These are phyloP conservation scores for Vireo griseus DNA, from an alignment of 2,797 vertebrate genomes.

Conservation along the genomic window DNA sequence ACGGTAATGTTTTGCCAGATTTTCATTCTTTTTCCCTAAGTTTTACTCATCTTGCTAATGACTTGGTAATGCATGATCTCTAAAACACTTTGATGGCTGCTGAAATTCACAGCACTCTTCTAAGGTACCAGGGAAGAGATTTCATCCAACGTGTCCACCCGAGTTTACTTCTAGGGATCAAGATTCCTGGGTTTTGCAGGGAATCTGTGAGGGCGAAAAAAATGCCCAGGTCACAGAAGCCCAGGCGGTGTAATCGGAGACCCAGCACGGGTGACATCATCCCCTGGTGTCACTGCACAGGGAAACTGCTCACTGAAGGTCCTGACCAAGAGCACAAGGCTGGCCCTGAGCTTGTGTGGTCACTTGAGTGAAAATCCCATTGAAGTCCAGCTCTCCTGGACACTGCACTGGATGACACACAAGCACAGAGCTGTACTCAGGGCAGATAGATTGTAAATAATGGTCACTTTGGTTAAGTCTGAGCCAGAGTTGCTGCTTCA, in stretches of 20 bases:
- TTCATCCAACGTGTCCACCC: not conserved
- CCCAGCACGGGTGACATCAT: too few species aligned
- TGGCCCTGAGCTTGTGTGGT: fast-evolving
- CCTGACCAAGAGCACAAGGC: not conserved
- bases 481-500: not conserved
- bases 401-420: not conserved
- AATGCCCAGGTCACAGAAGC: too few species aligned
- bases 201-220: not conserved
- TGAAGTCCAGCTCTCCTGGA: not conserved
- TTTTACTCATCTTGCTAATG: not conserved
- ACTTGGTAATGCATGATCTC: not conserved
- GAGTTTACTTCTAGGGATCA: not conserved
- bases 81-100: not conserved
- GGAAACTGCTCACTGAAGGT: not conserved
- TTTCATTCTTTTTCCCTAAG: not conserved
- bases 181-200: not conserved
- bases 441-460: not conserved
- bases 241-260: not conserved
- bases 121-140: not conserved
- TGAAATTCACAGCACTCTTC: not conserved
- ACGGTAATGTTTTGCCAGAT: not conserved
- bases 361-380: not conserved
- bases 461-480: not conserved
- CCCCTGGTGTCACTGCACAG: too few species aligned
- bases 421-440: not conserved